Percentiles rank a stretch among this genome's conserved stretches.
These are phyloP conservation scores for Zeugodacus cucurbitae DNA, from an alignment of 1,140 invertebrate species.

Conservation along the genomic window DNA sequence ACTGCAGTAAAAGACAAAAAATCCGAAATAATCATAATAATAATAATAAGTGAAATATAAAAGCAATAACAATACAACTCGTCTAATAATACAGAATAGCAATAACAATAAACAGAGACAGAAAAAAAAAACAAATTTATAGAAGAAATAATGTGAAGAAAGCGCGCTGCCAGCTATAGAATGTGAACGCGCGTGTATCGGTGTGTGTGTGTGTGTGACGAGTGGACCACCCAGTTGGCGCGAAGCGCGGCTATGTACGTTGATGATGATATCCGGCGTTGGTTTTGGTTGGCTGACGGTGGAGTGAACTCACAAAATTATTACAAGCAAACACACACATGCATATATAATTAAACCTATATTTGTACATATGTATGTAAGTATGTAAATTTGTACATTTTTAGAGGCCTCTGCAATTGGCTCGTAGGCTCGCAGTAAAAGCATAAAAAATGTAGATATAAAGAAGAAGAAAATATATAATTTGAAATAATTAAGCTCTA, in stretches of 20 bases:
- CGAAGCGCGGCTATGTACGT: not conserved
- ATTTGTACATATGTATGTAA: not conserved
- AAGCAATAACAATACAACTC: not conserved
- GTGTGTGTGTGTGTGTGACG: not conserved
- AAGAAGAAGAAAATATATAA: not conserved
- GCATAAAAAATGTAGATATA: not conserved
- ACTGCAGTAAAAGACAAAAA: not conserved
- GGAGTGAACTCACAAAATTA: not conserved
- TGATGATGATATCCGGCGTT: not conserved
- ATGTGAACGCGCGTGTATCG: not conserved
- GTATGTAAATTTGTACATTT: not conserved
- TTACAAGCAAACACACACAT: not conserved
- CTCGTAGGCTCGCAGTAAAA: not conserved
- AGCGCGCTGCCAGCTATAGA: not conserved
- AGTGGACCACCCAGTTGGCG: conserved; percentile 1
- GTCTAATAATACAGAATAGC: not conserved
- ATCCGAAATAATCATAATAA: not conserved
- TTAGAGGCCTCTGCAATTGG: not conserved
- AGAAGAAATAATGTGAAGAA: conserved; percentile 13
- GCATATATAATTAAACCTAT: not conserved
- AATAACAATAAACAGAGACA: not conserved
- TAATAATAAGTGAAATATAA: not conserved
- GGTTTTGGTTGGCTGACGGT: not conserved
- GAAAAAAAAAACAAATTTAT: not conserved
- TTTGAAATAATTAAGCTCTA: conserved; percentile 16